Conservation (phyloP, 2,113 vertebrate species). For the Forbesichthys agassizii region DNA sequence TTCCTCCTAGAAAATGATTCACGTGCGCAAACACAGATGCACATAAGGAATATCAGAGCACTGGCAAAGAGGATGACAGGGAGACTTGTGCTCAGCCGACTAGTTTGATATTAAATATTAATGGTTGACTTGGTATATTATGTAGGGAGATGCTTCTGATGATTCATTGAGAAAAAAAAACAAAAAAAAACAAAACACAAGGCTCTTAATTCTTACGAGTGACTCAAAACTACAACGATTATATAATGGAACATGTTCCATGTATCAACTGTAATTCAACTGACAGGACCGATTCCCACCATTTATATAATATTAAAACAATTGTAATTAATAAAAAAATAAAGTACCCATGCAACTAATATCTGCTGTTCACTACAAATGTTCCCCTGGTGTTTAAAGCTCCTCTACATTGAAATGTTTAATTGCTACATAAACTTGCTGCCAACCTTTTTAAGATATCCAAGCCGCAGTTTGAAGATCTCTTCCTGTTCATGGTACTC, state of each 20-base stretch:
- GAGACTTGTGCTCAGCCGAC: constrained; percentile 42
- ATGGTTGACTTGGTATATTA: constrained; percentile 40
- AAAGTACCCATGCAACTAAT: no score
- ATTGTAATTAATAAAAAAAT: no score
- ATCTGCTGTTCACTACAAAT: background rate
- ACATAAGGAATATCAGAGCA: constrained; percentile 49
- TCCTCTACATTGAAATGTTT: background rate
- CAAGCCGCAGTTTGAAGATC: constrained; percentile 98
- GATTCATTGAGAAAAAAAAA: constrained; percentile 43
- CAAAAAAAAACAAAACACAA: constrained; percentile 32
- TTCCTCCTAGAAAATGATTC: constrained; percentile 91
- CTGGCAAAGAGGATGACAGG: constrained; percentile 24
- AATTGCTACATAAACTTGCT: background rate
- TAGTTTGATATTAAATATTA: constrained; percentile 54
- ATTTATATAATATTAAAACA: no score
- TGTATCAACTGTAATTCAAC: background rate
- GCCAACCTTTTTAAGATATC: constrained; percentile 97
- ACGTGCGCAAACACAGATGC: constrained; percentile 44
- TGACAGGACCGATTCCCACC: no score
- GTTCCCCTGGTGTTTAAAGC: background rate
- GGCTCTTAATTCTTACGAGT: background rate
- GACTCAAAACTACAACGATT: background rate
- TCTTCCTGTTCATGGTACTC: constrained; percentile 99
- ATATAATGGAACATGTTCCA: no score
- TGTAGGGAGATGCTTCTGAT: constrained; percentile 15